phyloP scores from a whole-genome alignment of 2,797 vertebrate species.

The Odontamblyopus rebecca region DNA sequence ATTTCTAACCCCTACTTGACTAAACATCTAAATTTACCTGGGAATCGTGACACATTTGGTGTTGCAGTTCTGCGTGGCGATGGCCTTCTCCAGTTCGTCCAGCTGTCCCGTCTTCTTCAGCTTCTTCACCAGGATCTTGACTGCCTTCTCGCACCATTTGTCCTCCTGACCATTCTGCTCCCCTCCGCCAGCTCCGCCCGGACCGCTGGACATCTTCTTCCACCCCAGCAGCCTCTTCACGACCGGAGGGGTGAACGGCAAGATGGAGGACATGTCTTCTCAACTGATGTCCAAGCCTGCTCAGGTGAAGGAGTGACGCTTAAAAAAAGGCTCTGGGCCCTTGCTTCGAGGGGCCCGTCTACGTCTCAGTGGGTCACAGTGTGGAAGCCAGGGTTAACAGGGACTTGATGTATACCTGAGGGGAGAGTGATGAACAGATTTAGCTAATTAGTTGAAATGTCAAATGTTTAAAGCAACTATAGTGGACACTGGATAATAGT shows the following conservation, averaged over 20 bases:
- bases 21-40: constrained; percentile 80
- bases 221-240: constrained; percentile 97
- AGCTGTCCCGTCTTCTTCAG: constrained; percentile 97
- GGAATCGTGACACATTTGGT: constrained; percentile 99
- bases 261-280: constrained; percentile 91
- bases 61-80: constrained; percentile 97
- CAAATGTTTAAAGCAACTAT: not conserved
- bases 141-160: constrained; percentile 98
- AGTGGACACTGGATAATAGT: not conserved
- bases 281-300: constrained; percentile 47
- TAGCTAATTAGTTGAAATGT: not conserved
- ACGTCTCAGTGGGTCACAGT: constrained; percentile 51
- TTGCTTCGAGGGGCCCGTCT: constrained; percentile 63
- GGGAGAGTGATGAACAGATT: constrained; percentile 43
- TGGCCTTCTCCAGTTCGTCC: constrained; percentile 97
- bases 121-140: constrained; percentile 98
- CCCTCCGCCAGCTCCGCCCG: constrained; percentile 86
- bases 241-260: constrained; percentile 98
- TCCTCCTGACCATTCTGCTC: constrained; percentile 97
- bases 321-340: constrained; percentile 50
- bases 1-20: too few relatives aligned
- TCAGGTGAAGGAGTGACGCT: constrained; percentile 52
- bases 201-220: constrained; percentile 91
- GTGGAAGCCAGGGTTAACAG: constrained; percentile 52
- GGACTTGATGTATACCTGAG: constrained; percentile 44